A percentile compares a stretch with the other conserved stretches of the same genome.
These are phyloP conservation scores for Tigriopus japonicus DNA, from an alignment of 1,140 invertebrate species.

Conservation along the genomic window DNA sequence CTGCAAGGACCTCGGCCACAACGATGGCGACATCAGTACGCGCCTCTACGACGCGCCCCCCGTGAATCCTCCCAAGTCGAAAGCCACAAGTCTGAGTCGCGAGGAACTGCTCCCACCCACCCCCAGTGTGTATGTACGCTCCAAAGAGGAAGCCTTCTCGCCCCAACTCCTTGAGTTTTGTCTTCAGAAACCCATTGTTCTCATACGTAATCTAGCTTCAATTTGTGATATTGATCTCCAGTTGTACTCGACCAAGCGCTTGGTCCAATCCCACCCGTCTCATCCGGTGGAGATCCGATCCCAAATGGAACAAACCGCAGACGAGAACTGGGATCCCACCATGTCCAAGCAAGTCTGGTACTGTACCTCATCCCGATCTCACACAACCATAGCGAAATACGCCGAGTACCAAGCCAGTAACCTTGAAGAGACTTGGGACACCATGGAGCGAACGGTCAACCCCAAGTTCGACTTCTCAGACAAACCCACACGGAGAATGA, in stretches of 20 bases:
- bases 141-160: conserved; percentile 89
- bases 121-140: conserved; percentile 74
- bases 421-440: background rate
- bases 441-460: background rate
- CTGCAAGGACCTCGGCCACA: background rate
- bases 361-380: conserved; percentile 74
- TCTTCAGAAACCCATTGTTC: conserved; percentile 82
- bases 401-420: conserved; percentile 79
- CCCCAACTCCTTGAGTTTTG: conserved; percentile 91
- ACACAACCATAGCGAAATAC: conserved; percentile 89
- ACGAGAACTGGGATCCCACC: conserved; percentile 80
- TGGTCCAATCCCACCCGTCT: conserved; percentile 91
- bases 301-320: conserved; percentile 75
- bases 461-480: background rate
- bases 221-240: conserved; percentile 82
- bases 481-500: conserved; percentile 26
- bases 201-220: conserved; percentile 73
- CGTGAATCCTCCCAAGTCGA: background rate
- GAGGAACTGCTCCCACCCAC: conserved; percentile 71
- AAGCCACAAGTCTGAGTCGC: conserved; percentile 18
- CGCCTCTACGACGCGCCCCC: background rate
- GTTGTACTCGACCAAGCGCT: conserved; percentile 89
- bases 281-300: conserved; percentile 91
- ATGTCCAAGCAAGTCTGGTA: conserved; percentile 64
- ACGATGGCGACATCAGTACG: background rate